Conservation (phyloP, 1,140 invertebrate species). For the Anoplolepis gracilipes region DNA sequence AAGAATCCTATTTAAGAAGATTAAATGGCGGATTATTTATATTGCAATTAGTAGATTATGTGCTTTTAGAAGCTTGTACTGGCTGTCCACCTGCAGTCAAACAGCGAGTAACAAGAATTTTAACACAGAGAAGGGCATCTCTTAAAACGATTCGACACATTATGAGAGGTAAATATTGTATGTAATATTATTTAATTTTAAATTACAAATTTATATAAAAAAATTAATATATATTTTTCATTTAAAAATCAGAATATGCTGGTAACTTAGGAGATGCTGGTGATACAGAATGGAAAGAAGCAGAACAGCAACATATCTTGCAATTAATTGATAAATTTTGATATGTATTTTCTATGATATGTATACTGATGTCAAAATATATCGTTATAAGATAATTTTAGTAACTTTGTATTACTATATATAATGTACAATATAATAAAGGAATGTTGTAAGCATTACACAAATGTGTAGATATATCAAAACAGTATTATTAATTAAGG, state of each 20-base stretch:
- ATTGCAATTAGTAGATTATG: constrained; percentile 97
- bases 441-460: background rate
- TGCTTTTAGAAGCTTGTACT: constrained; percentile 96
- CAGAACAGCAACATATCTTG: constrained; percentile 96
- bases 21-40: constrained; percentile 98
- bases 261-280: constrained; percentile 97
- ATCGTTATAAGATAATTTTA: constrained; percentile 13
- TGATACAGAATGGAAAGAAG: constrained; percentile 92
- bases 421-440: constrained; percentile 30
- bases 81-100: constrained; percentile 92
- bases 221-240: constrained; percentile 17
- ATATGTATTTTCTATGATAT: constrained; percentile 72
- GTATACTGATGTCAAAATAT: constrained; percentile 7
- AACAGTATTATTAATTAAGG: background rate
- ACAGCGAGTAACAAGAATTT: constrained; percentile 94
- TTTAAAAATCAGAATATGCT: constrained; percentile 92
- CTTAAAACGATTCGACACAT: constrained; percentile 97
- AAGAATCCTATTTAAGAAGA: constrained; percentile 94
- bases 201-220: constrained; percentile 43
- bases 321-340: constrained; percentile 98
- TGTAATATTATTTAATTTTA: background rate
- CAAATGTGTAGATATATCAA: background rate
- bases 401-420: constrained; percentile 23
- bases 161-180: constrained; percentile 91
- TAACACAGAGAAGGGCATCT: constrained; percentile 95